Evolutionary conservation across 2,888 invertebrate genomes (phyloP).

Genomic region (Pammene fasciana): DNA sequence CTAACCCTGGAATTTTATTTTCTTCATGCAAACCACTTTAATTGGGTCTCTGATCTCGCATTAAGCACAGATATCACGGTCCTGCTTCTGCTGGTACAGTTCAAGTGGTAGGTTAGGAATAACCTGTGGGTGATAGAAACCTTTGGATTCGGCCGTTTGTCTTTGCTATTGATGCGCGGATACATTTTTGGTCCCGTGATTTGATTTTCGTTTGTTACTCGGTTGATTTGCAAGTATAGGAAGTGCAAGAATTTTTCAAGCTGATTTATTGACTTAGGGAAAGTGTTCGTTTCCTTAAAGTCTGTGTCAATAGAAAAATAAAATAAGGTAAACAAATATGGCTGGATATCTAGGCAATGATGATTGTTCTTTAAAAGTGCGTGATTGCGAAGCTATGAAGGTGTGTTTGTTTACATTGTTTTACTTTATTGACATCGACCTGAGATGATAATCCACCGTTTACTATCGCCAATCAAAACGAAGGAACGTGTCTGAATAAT

Average conservation of each 20-base stretch:
- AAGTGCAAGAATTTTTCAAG: neutral
- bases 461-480: too few relatives aligned
- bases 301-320: too few relatives aligned
- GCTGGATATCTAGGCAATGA: too few relatives aligned
- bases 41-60: neutral
- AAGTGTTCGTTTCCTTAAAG: too few relatives aligned
- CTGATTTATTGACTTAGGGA: neutral
- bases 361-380: too few relatives aligned
- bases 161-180: slow-evolving; percentile 34
- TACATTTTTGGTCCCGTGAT: slow-evolving; percentile 8
- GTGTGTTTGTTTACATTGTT: too few relatives aligned
- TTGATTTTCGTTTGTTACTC: slow-evolving; percentile 24
- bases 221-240: neutral
- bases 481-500: too few relatives aligned
- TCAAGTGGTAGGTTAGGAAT: neutral
- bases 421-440: too few relatives aligned
- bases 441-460: too few relatives aligned
- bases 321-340: too few relatives aligned
- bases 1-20: slow-evolving; percentile 11
- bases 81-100: neutral
- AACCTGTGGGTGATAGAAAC: slow-evolving; percentile 35
- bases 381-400: too few relatives aligned
- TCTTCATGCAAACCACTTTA: neutral
- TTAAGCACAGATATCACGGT: neutral
- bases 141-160: slow-evolving; percentile 38